Base-by-base conservation (phyloP, 2,113 vertebrate species). In the Heterocephalus glaber region DNA sequence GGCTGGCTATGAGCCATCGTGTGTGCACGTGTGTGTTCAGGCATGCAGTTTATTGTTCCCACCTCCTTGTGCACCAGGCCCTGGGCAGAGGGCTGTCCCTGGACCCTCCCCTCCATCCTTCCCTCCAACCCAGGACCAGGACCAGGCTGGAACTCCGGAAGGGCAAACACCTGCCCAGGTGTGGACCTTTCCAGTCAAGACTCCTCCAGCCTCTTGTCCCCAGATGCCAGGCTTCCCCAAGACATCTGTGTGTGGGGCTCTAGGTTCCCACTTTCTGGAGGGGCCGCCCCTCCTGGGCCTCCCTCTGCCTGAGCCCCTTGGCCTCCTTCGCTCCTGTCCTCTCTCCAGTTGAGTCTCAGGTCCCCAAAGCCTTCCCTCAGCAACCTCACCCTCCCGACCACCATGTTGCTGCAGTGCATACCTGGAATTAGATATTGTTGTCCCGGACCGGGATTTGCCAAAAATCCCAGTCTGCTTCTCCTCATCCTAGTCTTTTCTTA, bases 381-480 rank as follows among this genome's bases (percentile, higher is more conserved):
- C 5, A 0, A 4, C 20, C 16, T 7, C 35, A 8, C 0, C 52
- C 7, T 22, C 14, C 24, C 3, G n/a, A n/a, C 17, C 35, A 6
- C 20, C 28, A 6, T 0, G 0, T 1, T 5, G 52, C 17, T 33
- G 3, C 7, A 6, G n/a, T 44, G 1, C 2, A 0, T 0, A 14
- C 19, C 66, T 3, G 5, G 26, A 35, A 30, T 38, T 1, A 19
- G 41, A 28, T 11, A 11, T 33, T 72, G 80, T 13, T 2, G 30
- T 38, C 28, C 30, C 16, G 24, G 3, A 8, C 1, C 61, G 30
- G 35, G 6, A 6, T 47, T 68, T 70, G 41, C 70, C 44, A 56
- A 52, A 80, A 88, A n/a, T 3, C 16, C 35, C 13, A 2, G 6
- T 30, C 11, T 30, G 16, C n/a, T 16, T 90, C 68, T 66, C n/a